These are phyloP conservation scores for Pangasius sanitwongsei DNA, from an alignment of 2,797 vertebrate genomes.

Conservation along the genomic window DNA sequence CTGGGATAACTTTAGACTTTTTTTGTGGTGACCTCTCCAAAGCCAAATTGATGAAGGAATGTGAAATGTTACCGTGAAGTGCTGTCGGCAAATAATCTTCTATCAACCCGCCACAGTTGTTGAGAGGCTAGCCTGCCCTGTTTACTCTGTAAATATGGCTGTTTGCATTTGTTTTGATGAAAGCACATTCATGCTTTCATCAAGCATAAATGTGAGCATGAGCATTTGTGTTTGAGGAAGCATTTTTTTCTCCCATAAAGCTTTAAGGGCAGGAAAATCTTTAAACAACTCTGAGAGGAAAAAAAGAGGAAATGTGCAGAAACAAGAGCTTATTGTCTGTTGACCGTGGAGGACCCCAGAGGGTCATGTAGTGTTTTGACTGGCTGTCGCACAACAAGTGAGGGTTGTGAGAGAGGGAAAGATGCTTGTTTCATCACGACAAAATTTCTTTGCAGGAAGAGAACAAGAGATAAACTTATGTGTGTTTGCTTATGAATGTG, in stretches of 20 bases:
- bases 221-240: not conserved
- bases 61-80: constrained; percentile 27
- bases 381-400: constrained; percentile 37
- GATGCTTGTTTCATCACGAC: constrained; percentile 31
- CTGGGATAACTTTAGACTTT: not conserved
- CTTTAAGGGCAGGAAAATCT: constrained; percentile 18
- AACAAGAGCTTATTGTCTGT: constrained; percentile 56
- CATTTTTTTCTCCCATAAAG: constrained; percentile 7
- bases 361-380: constrained; percentile 58
- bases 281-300: constrained; percentile 29
- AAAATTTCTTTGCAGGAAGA: constrained; percentile 23
- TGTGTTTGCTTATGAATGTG: constrained; percentile 9
- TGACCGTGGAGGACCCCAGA: constrained; percentile 30
- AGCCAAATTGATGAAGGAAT: constrained; percentile 21
- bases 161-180: constrained; percentile 34
- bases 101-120: constrained; percentile 35
- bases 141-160: constrained; percentile 47
- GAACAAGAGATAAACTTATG: not conserved
- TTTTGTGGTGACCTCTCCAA: constrained; percentile 4
- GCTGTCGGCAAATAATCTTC: constrained; percentile 34
- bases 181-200: constrained; percentile 13
- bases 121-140: constrained; percentile 38
- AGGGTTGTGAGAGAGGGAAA: constrained; percentile 26
- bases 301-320: constrained; percentile 44
- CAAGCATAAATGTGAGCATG: not conserved